Percentiles rank a stretch among this genome's conserved stretches.
Evolutionary conservation across 2,888 invertebrate genomes (phyloP).

Genomic region (Portevinia maculata): DNA sequence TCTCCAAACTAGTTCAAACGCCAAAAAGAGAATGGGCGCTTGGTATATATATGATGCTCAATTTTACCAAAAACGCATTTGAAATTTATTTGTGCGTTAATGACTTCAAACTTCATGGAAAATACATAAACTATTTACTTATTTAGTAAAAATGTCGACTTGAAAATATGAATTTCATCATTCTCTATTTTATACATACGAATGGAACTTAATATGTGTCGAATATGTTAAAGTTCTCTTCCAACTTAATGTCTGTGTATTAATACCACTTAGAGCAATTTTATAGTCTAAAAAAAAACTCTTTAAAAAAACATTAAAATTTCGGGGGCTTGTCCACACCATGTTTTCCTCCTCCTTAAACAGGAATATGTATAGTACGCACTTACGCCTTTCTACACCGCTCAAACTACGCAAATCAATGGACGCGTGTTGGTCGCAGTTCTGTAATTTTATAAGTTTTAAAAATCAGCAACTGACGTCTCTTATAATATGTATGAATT

Average conservation of each 20-base stretch:
- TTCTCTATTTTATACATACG: neutral
- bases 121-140: constrained; percentile 29
- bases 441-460: constrained; percentile 1
- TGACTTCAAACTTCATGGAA: constrained; percentile 35
- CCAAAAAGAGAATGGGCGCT: constrained; percentile 50
- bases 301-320: constrained; percentile 14
- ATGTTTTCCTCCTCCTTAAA: neutral
- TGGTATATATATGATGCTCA: constrained; percentile 29
- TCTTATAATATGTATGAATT: constrained; percentile 3
- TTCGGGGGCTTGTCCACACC: constrained; percentile 24
- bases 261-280: neutral
- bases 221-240: constrained; percentile 25
- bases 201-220: neutral
- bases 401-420: neutral
- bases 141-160: constrained; percentile 25
- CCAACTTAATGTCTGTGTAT: neutral
- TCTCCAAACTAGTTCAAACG: constrained; percentile 46
- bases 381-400: constrained; percentile 10
- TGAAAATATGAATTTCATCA: constrained; percentile 37
- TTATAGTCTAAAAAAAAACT: neutral
- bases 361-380: neutral
- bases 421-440: neutral
- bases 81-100: constrained; percentile 37
- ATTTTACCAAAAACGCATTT: constrained; percentile 10
- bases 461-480: too few species aligned